Evolutionary conservation across 2,797 vertebrate genomes (phyloP).

Genomic region (Chelon auratus): DNA sequence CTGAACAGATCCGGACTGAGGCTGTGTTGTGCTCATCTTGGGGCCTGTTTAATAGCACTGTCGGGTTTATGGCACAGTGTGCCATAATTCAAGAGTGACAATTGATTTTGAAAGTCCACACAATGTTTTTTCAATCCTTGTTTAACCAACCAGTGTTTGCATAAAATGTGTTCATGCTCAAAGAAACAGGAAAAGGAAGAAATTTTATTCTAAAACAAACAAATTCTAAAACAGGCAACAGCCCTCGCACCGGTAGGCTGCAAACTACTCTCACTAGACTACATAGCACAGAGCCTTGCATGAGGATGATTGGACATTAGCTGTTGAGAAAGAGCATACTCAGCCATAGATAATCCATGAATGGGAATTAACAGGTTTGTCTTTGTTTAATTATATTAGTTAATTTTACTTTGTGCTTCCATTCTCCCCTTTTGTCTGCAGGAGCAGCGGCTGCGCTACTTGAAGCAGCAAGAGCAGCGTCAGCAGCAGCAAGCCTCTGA

Average conservation of each 20-base stretch:
- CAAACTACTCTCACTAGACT: slow-evolving; percentile 4
- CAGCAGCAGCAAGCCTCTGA: slow-evolving; percentile 93
- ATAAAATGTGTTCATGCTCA: slow-evolving; percentile 4
- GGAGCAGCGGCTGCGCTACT: slow-evolving; percentile 94
- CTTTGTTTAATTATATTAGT: slow-evolving; percentile 13
- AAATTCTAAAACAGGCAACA: not conserved
- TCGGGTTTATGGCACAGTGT: not conserved
- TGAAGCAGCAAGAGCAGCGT: slow-evolving; percentile 94
- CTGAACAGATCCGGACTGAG: slow-evolving; percentile 11
- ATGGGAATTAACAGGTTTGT: not conserved
- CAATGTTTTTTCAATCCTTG: not conserved
- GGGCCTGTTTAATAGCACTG: slow-evolving; percentile 28
- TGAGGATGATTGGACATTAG: not conserved
- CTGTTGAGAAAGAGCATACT: no score
- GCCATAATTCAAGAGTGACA: not conserved
- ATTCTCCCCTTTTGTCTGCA: slow-evolving; percentile 55
- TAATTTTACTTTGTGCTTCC: slow-evolving; percentile 1
- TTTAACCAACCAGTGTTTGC: not conserved
- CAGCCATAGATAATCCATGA: no score
- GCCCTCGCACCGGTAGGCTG: not conserved
- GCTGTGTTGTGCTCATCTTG: slow-evolving; percentile 13
- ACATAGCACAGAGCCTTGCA: not conserved
- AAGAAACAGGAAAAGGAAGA: not conserved
- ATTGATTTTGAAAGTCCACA: slow-evolving; percentile 1
- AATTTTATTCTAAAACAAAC: not conserved